Evolutionary conservation across 2,797 vertebrate species (phyloP), one percentile per base, ranked within the genome.

Genomic region (Octomys mimax): DNA sequence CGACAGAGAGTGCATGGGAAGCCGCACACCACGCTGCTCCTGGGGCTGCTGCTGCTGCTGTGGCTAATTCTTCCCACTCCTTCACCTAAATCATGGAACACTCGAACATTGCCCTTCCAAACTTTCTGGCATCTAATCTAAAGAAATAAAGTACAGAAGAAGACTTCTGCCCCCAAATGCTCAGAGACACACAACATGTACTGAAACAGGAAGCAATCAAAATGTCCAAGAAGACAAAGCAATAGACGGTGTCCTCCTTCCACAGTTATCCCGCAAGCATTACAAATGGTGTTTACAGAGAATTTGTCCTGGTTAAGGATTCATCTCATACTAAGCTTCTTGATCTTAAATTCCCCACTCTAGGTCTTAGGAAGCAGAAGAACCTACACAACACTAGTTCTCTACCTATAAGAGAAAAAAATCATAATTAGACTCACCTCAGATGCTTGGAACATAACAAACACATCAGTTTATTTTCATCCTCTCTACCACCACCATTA

Each of bases 131-230:
- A 59, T 36, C 46, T 61, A n/a, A 31, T 66, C 39, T 31, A 61
- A 86, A 85, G 77, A 91, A 96, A 62, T 22, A 95, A 54, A 57
- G 9, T 66, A 64, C n/a, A 79, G 62, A 84, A 70, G 3, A 31
- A 59, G 22, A 0, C 11, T n/a, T n/a, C 33, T 84, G 49, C 22
- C 57, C 39, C 26, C 71, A 70, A 42, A 33, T 46, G 24, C n/a
- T n/a, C 31, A 59, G 68, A 75, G 42, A 11, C 21, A 78, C 19
- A 8, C 19, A 42, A 12, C 68, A 36, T 79, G 13, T 22, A 66
- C 83, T 2, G 59, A 79, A 84, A 33, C 18, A 26, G 49, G 71
- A 92, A 86, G 39, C 66, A 46, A 68, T 49, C 52, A 61, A 83
- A 73, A 61, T 2, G 6, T 21, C 61, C 59, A 46, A 57, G 36